phyloP scores from a whole-genome alignment of 35 echinoderm and acorn worm species.

The Holothuria glaberrima region DNA sequence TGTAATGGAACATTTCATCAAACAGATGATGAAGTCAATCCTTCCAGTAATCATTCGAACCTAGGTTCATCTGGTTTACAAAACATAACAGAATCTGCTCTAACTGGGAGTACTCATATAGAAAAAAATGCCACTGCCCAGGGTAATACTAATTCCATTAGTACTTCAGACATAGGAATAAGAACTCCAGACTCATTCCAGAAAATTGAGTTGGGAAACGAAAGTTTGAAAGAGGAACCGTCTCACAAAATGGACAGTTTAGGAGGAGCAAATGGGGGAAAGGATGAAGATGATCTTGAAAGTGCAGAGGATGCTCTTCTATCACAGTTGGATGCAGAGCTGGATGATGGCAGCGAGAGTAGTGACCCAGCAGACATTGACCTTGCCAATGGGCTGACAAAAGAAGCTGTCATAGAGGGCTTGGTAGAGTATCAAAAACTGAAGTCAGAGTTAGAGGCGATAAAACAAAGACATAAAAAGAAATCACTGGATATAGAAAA shows the following conservation, averaged over 20 bases:
- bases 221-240: too few species aligned
- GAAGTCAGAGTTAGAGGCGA: constrained; percentile 7
- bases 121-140: too few species aligned
- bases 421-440: constrained; percentile 62
- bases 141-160: too few species aligned
- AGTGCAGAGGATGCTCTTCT: constrained; percentile 71
- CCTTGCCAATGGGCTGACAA: constrained; percentile 22
- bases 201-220: too few species aligned
- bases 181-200: too few species aligned
- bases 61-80: too few species aligned
- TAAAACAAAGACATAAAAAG: constrained; percentile 53
- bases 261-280: not conserved
- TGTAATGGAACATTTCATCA: too few species aligned
- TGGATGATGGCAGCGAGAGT: constrained; percentile 35
- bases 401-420: constrained; percentile 38
- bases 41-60: too few species aligned
- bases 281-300: constrained; percentile 4
- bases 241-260: not conserved
- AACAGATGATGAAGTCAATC: too few species aligned
- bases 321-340: constrained; percentile 74
- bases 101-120: too few species aligned
- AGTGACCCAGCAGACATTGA: constrained; percentile 15
- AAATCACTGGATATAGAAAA: constrained; percentile 55
- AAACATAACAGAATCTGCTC: too few species aligned
- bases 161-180: too few species aligned